phyloP scores from a whole-genome alignment of 2,113 vertebrate genomes.

The Petrocephalus zakoni region DNA sequence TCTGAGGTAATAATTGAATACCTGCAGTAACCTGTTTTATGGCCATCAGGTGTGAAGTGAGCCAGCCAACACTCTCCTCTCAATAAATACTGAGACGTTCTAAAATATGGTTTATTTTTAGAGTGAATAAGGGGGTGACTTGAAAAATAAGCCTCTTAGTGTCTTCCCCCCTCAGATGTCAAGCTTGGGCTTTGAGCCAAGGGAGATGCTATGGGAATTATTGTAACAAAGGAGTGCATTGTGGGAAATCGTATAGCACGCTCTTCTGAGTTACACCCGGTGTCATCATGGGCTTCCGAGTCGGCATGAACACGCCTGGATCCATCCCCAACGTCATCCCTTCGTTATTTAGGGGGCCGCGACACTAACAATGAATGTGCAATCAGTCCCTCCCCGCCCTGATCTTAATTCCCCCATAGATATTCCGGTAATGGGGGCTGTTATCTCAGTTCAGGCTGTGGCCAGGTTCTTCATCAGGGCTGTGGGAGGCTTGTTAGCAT shows the following conservation, averaged over 20 bases:
- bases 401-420: too few relatives aligned
- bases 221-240: neutral
- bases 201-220: neutral
- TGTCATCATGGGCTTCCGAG: neutral
- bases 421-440: too few relatives aligned
- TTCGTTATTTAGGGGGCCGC: neutral
- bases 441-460: too few relatives aligned
- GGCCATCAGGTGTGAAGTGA: neutral
- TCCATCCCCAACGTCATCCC: neutral
- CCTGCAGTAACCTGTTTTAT: neutral
- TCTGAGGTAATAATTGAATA: neutral
- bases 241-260: neutral
- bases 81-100: neutral
- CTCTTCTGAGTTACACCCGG: neutral
- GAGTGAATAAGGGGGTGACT: neutral
- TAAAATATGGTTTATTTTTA: neutral
- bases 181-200: neutral
- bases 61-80: neutral
- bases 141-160: neutral
- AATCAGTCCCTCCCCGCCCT: neutral
- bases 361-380: neutral
- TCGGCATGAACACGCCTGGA: neutral
- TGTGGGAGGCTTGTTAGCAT: neutral
- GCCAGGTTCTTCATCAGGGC: too few relatives aligned
- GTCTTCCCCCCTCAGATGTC: neutral